Conservation (phyloP, 2,797 vertebrate species). For the Sphenopsis melanotis region DNA sequence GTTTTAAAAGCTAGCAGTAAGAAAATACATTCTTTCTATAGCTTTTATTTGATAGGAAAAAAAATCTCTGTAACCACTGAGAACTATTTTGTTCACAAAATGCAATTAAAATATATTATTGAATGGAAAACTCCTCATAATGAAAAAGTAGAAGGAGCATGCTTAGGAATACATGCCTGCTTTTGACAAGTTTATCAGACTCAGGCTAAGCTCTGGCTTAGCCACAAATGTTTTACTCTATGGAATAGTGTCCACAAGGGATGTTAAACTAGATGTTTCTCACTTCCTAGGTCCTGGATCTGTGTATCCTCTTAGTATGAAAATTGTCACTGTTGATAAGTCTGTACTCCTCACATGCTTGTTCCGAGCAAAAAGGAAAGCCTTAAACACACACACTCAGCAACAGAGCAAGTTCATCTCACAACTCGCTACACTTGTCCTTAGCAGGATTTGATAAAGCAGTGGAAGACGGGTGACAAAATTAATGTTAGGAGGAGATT, state of each 20-base stretch:
- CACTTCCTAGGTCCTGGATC: not conserved
- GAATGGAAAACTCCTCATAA: not conserved
- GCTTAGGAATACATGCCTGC: not conserved
- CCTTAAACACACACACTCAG: not conserved
- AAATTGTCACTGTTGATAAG: not conserved
- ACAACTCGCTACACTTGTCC: not conserved
- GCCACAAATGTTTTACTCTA: not conserved
- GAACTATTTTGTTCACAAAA: not conserved
- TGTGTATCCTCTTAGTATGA: not conserved
- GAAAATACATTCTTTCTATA: not conserved
- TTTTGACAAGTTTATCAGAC: not conserved
- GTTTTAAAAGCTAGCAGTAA: not conserved
- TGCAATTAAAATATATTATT: not conserved
- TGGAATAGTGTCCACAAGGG: not conserved
- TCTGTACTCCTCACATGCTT: not conserved
- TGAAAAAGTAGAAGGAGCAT: not conserved
- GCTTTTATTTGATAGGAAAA: not conserved
- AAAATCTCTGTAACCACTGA: not conserved
- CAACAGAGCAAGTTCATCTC: not conserved
- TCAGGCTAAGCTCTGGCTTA: not conserved
- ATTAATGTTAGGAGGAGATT: not conserved
- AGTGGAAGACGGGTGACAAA: not conserved
- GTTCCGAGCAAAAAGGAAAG: not conserved
- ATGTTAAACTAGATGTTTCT: not conserved
- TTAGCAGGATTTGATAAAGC: not conserved